phyloP scores from a whole-genome alignment of 2,113 vertebrate genomes.

The Lagopus muta region DNA sequence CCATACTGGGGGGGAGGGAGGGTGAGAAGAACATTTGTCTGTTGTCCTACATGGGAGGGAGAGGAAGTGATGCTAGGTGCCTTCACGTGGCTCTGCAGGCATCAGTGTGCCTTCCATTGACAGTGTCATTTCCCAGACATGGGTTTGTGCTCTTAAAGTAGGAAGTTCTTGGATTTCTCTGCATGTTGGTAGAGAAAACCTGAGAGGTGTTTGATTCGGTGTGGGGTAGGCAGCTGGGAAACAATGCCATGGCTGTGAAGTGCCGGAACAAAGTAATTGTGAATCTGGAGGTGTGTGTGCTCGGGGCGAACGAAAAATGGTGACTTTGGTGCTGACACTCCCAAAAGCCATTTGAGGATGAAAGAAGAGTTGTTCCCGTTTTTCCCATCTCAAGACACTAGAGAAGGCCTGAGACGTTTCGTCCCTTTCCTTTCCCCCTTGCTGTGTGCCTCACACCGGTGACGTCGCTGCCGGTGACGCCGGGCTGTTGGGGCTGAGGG shows the following conservation, averaged over 20 bases:
- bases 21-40: background rate
- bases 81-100: background rate
- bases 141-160: background rate
- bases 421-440: background rate
- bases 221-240: background rate
- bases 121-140: fast-evolving
- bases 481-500: background rate
- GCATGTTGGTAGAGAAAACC: background rate
- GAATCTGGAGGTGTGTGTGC: fast-evolving
- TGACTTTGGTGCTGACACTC: background rate
- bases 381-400: fast-evolving
- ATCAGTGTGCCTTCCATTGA: background rate
- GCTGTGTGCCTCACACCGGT: fast-evolving
- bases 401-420: background rate
- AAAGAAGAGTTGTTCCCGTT: background rate
- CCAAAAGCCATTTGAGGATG: background rate
- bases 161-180: background rate
- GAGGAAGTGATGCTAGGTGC: background rate
- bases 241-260: background rate
- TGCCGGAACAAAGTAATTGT: background rate
- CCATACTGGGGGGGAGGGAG: too few relatives aligned
- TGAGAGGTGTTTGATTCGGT: background rate
- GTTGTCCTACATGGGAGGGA: fast-evolving
- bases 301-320: background rate
- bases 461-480: fast-evolving